Base-by-base conservation (phyloP, 2,888 invertebrate species). In the Synanthedon myopaeformis region DNA sequence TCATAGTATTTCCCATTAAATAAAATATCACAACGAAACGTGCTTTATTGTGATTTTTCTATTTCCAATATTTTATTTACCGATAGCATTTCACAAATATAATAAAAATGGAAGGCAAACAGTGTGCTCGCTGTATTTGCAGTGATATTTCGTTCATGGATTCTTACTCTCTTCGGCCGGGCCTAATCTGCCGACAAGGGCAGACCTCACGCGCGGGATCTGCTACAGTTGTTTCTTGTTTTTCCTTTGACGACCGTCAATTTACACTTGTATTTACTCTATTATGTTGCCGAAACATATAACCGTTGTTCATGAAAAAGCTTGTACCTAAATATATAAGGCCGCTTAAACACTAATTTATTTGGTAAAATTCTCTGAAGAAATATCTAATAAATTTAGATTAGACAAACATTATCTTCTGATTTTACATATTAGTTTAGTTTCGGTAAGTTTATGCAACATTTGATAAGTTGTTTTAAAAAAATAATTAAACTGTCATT, bases 71-170 rank as follows among this genome's bases (percentile, higher is more conserved):
- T 67, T 77, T 72, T 61, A 58, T 62, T 66, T 61, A 65, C 57
- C 10, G 12, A 17, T 23, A 5, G 23, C 49, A 19, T 66, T 65
- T 65, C 65, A 70, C 71, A 76, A 79, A 81, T 79, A 79, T 76
- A 66, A 83, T 79, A 85, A 85, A 86, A 84, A 83, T 82, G 76
- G 73, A 77, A 75, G 61, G 75, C 75, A 86, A 86, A 86, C 81
- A 86, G 72, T 63, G 64, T 61, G 69, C 67, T 65, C 63, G 68
- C 65, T 64, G 72, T 86, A 84, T 86, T 86, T 85, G 81, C 78
- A 57, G 60, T 74, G 74, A 75, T 78, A 80, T 80, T 80, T 70
- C 70, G 74, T 67, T 62, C 70, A 71, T 63, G 69, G 69, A 73
- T 76, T 79, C 82, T 82, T 79, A 72, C 74, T 79, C 79, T 79